A percentile compares a stretch with the other conserved stretches of the same genome.
Evolutionary conservation across 2,888 invertebrate species (phyloP).

Genomic region (Diaperis boleti): DNA sequence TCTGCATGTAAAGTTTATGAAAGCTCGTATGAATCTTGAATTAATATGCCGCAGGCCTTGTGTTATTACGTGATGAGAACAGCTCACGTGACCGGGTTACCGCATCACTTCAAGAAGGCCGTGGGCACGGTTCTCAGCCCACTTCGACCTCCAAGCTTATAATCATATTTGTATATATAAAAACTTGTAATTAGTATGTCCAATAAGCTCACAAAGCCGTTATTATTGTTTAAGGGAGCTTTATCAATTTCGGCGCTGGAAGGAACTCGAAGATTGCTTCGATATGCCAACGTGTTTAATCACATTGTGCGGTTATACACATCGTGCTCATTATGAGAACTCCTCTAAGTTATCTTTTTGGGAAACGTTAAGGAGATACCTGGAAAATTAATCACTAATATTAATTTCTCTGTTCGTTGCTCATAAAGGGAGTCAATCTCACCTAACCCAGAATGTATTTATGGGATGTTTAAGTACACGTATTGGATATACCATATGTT

Average conservation of each 20-base stretch:
- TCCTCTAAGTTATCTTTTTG: slow-evolving; percentile 27
- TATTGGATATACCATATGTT: too few species aligned
- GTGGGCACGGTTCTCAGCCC: slow-evolving; percentile 43
- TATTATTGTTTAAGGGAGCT: slow-evolving; percentile 45
- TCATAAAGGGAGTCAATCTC: too few species aligned
- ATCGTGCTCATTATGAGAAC: slow-evolving; percentile 21
- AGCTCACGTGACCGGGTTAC: slow-evolving; percentile 56
- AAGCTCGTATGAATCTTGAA: slow-evolving; percentile 56
- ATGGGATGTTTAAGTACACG: too few species aligned
- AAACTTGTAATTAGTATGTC: slow-evolving; percentile 44
- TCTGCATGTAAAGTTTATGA: slow-evolving; percentile 51
- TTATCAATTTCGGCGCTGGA: slow-evolving; percentile 28
- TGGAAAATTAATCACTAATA: too few species aligned
- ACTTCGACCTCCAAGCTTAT: slow-evolving; percentile 39
- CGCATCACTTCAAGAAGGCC: slow-evolving; percentile 46
- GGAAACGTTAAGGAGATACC: too few species aligned
- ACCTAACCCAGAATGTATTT: too few species aligned
- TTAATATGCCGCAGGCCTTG: slow-evolving; percentile 57
- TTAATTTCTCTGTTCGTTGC: too few species aligned
- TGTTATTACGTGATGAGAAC: slow-evolving; percentile 58
- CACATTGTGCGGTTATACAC: slow-evolving; percentile 29
- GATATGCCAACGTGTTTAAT: slow-evolving; percentile 38
- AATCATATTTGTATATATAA: slow-evolving; percentile 48
- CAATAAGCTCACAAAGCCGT: slow-evolving; percentile 28
- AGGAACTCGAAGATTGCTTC: slow-evolving; percentile 24